phyloP scores from a whole-genome alignment of 92 coral and sea anemone genomes.

The Isaurus tuberculatus region DNA sequence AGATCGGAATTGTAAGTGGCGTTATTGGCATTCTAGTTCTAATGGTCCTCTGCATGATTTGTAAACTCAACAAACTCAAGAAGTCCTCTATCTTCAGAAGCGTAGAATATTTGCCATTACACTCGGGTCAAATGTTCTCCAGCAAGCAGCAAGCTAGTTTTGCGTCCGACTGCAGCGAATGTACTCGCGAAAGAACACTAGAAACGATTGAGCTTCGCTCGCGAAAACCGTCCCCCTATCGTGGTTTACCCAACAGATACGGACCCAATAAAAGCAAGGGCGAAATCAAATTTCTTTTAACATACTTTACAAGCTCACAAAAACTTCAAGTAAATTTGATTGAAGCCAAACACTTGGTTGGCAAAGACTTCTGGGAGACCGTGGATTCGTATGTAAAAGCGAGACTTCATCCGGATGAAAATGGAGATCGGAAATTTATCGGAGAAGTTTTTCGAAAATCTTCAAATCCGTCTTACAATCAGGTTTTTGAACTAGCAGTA shows the following conservation, averaged over 20 bases:
- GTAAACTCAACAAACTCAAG: conserved; percentile 82
- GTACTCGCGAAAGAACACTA: conserved; percentile 57
- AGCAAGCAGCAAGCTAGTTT: conserved; percentile 33
- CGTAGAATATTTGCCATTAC: conserved; percentile 36
- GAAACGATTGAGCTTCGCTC: conserved; percentile 1
- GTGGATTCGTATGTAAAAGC: conserved; percentile 81
- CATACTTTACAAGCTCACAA: conserved; percentile 59
- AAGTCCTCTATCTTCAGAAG: conserved; percentile 67
- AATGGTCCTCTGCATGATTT: conserved; percentile 93
- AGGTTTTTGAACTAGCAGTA: conserved; percentile 64
- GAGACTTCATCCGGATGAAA: conserved; percentile 68
- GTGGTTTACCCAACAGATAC: conserved; percentile 24
- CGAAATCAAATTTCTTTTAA: conserved; percentile 66
- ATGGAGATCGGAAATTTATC: conserved; percentile 59
- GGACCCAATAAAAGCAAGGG: conserved; percentile 74
- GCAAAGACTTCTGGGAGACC: conserved; percentile 91
- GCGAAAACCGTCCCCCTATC: conserved; percentile 27
- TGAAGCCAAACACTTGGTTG: conserved; percentile 74
- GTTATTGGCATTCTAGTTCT: conserved; percentile 80
- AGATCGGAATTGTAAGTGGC: conserved; percentile 88
- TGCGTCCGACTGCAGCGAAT: conserved; percentile 69
- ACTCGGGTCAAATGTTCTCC: conserved; percentile 39
- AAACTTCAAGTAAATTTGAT: conserved; percentile 63
- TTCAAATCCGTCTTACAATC: conserved; percentile 64
- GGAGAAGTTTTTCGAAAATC: conserved; percentile 65